These are phyloP conservation scores for Physocephala rufipes DNA, from an alignment of 2,888 invertebrate species.

Conservation along the genomic window DNA sequence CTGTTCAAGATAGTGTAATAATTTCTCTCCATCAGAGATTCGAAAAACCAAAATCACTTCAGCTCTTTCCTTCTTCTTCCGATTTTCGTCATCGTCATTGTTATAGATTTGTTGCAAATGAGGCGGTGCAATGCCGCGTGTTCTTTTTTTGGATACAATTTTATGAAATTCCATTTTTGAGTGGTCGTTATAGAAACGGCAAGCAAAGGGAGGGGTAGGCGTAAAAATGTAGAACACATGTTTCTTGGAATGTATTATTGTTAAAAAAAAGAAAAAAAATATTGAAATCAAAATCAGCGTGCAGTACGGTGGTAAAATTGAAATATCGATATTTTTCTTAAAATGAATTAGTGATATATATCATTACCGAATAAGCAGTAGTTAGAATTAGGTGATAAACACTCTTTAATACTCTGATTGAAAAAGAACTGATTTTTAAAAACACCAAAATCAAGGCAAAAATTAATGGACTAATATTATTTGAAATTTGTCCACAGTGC, in stretches of 20 bases:
- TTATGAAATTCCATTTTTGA: slow-evolving; percentile 36
- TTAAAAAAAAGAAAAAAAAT: slow-evolving; percentile 40
- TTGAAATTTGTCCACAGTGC: not conserved
- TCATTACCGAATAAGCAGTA: too few relatives aligned
- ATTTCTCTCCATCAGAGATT: slow-evolving; percentile 47
- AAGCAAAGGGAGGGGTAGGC: slow-evolving; percentile 23
- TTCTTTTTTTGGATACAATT: slow-evolving; percentile 48
- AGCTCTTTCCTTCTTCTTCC: slow-evolving; percentile 45
- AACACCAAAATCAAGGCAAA: too few relatives aligned
- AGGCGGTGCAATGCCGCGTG: slow-evolving; percentile 46
- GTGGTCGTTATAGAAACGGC: slow-evolving; percentile 35
- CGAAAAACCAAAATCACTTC: slow-evolving; percentile 52
- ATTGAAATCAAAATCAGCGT: too few relatives aligned
- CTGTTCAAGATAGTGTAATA: slow-evolving; percentile 38
- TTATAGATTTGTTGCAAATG: slow-evolving; percentile 40
- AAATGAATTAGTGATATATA: too few relatives aligned
- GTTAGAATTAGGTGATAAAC: too few relatives aligned
- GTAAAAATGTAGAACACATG: slow-evolving; percentile 46
- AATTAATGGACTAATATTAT: not conserved
- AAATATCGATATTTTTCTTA: too few relatives aligned
- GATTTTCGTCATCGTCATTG: not conserved
- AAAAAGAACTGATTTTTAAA: too few relatives aligned
- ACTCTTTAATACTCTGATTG: too few relatives aligned
- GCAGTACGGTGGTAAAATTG: too few relatives aligned
- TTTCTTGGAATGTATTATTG: slow-evolving; percentile 36